These are phyloP conservation scores for Nansenia antarctica DNA, from an alignment of 2,113 vertebrate species.

Conservation along the genomic window DNA sequence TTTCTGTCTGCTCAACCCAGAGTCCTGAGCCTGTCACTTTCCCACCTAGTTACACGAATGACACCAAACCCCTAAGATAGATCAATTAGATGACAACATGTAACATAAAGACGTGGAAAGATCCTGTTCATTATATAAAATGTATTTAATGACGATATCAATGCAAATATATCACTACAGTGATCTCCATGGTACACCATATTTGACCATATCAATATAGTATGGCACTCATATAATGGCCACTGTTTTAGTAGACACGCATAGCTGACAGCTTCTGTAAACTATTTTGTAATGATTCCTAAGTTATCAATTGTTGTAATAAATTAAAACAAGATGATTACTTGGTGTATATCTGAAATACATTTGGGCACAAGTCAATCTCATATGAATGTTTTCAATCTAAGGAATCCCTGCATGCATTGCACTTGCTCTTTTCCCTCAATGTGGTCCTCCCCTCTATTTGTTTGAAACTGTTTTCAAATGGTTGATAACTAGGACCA, in stretches of 20 bases:
- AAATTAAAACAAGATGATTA: slow-evolving; percentile 66
- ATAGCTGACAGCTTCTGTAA: slow-evolving; percentile 80
- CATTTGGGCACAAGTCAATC: slow-evolving; percentile 60
- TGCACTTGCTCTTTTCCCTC: slow-evolving; percentile 75
- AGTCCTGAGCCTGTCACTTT: too few relatives aligned
- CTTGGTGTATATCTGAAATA: slow-evolving; percentile 62
- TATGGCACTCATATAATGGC: slow-evolving; percentile 83
- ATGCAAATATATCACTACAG: slow-evolving; percentile 86
- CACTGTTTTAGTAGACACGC: slow-evolving; percentile 81
- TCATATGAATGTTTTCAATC: slow-evolving; percentile 58
- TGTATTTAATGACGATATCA: slow-evolving; percentile 85
- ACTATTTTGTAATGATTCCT: slow-evolving; percentile 72
- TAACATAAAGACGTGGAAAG: slow-evolving; percentile 38
- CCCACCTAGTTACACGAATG: too few relatives aligned
- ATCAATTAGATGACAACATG: too few relatives aligned
- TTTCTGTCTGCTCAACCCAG: neutral
- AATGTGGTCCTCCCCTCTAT: slow-evolving; percentile 53
- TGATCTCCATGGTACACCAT: slow-evolving; percentile 83
- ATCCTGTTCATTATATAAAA: slow-evolving; percentile 78
- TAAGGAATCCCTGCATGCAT: slow-evolving; percentile 79
- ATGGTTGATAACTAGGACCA: slow-evolving; percentile 29
- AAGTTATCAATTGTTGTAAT: slow-evolving; percentile 65
- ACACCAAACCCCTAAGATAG: too few relatives aligned
- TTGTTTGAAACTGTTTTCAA: slow-evolving; percentile 59
- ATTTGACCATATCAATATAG: slow-evolving; percentile 84